Base-by-base conservation (phyloP, 2,113 vertebrate species). In the Phalacrocorax carbo region DNA sequence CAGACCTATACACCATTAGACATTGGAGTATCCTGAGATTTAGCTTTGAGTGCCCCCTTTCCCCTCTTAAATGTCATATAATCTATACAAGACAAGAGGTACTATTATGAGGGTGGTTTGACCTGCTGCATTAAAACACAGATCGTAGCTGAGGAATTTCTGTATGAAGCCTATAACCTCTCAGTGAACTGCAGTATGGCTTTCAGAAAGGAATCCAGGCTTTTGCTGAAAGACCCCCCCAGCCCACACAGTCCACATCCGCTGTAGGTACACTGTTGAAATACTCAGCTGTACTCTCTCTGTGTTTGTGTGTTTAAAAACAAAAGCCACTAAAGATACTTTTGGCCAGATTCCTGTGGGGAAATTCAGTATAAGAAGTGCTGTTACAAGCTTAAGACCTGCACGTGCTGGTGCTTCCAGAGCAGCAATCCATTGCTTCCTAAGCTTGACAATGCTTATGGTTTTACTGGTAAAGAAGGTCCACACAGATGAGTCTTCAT, bases 151-250 rank as follows among this genome's bases (percentile, higher is more conserved):
- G 78, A 90, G 84, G 93, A 96, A 96, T 97, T 97, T 91, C 92
- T 95, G 70, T 85, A 94, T 85, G 90, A 93, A 96, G 87, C 78
- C 85, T 87, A 94, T 95, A 97, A 96, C 96, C 94, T 95, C 93
- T 97, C 93, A 93, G 94, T 97, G 96, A 96, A 96, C 96, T 87
- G 81, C 91, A 96, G 92, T 87, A 61, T 95, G 93, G 91, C 73
- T 97, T 96, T 96, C 92, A 93, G 94, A 95, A 96, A 89, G 93
- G 94, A 97, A 95, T 95, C 91, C 86, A 93, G 60, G 62, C 54
- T 95, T 93, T 93, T 82, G 48, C 95, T 87, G 73, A 65, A 80
- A 92, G 88, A 94, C 76, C 88, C 93, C 87, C 87, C 88, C 68
- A 36, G 58, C 88, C 86, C 91, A 96, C 91, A 94, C 76, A 88